Conservation (phyloP, 2,797 vertebrate species). For the Helicolenus hilgendorfi region DNA sequence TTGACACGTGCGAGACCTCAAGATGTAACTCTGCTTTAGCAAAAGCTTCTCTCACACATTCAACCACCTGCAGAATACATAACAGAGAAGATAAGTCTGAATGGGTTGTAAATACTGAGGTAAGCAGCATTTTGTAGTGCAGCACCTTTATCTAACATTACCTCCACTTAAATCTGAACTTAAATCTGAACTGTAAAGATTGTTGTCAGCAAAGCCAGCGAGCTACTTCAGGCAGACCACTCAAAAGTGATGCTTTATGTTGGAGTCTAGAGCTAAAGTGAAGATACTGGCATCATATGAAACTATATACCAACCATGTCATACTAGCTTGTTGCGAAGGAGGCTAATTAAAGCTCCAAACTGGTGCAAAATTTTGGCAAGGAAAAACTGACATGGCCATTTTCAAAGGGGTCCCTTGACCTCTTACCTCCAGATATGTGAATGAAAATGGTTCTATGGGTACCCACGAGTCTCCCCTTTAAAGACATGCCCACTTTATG, state of each 20-base stretch:
- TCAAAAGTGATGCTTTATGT: background rate
- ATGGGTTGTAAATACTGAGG: slow-evolving; percentile 5
- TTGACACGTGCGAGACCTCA: slow-evolving; percentile 55
- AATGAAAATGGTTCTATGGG: no score
- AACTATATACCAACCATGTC: no score
- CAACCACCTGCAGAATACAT: slow-evolving; percentile 1
- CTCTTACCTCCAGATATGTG: no score
- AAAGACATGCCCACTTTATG: no score
- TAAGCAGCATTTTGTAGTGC: background rate
- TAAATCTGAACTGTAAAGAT: slow-evolving; percentile 22
- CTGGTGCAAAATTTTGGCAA: no score
- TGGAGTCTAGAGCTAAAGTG: background rate
- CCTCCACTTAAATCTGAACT: slow-evolving; percentile 48
- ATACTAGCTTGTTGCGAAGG: no score
- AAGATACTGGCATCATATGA: accelerated
- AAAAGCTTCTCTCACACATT: slow-evolving; percentile 2
- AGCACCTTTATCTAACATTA: slow-evolving; percentile 12
- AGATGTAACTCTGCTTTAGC: slow-evolving; percentile 35
- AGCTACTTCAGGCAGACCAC: slow-evolving; percentile 1
- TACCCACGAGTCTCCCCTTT: no score
- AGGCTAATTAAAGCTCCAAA: no score
- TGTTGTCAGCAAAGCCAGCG: slow-evolving; percentile 7
- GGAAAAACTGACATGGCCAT: no score
- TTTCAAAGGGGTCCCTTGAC: no score
- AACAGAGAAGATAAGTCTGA: background rate